Percentiles rank a stretch among this genome's conserved stretches.
These are phyloP conservation scores for Xerus rutilus DNA, from an alignment of 2,797 vertebrate species.

Conservation along the genomic window DNA sequence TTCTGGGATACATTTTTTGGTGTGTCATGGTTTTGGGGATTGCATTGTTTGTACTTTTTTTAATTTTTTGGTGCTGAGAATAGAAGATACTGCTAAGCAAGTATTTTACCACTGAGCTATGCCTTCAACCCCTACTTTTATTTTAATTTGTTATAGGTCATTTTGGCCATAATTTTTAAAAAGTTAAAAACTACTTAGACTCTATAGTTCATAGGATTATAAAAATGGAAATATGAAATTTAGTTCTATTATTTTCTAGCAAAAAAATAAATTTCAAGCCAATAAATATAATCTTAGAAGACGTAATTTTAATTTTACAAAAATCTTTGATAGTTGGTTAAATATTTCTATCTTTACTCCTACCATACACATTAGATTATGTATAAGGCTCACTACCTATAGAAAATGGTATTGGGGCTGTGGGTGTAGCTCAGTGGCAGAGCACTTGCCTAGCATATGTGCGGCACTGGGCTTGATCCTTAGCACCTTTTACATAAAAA, in stretches of 20 bases:
- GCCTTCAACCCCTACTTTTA: background rate
- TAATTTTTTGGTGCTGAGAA: background rate
- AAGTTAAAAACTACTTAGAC: background rate
- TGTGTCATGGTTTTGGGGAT: background rate
- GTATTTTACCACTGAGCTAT: background rate
- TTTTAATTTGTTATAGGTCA: constrained; percentile 17
- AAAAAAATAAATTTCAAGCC: constrained; percentile 30
- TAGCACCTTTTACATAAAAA: too few species aligned
- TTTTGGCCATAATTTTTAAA: background rate
- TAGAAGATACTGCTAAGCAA: background rate
- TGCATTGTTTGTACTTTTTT: background rate
- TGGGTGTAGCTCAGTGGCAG: too few species aligned
- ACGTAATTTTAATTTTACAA: background rate
- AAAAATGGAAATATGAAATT: constrained; percentile 27
- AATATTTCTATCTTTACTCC: background rate
- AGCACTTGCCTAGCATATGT: too few species aligned
- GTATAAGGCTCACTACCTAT: background rate
- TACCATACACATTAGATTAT: background rate
- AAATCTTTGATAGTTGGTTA: background rate
- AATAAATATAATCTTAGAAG: background rate
- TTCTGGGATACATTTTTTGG: background rate
- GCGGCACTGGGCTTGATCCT: too few species aligned
- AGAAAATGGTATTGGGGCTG: background rate
- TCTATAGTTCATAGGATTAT: background rate
- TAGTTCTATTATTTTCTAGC: background rate